Evolutionary conservation across 2,113 vertebrate genomes (phyloP).

Genomic region (Lutjanus erythropterus): DNA sequence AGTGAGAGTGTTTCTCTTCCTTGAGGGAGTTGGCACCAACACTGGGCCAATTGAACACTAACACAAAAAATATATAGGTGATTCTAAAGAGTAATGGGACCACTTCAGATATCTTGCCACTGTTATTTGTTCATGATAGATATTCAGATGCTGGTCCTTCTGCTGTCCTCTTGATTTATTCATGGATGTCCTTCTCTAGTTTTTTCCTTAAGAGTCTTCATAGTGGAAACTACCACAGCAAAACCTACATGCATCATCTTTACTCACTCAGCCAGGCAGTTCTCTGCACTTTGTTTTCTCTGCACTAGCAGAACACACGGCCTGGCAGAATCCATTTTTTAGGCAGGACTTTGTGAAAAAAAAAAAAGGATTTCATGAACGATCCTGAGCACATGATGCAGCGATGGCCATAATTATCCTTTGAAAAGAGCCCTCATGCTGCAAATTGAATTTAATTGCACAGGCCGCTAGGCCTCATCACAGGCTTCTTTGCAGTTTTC

Average conservation of each 20-base stretch:
- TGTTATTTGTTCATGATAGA: conserved; percentile 46
- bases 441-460: conserved; percentile 20
- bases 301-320: not conserved
- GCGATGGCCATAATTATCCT: not conserved
- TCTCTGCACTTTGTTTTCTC: conserved; percentile 16
- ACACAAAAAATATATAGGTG: conserved; percentile 15
- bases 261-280: not conserved
- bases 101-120: conserved; percentile 30
- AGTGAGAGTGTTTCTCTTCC: conserved; percentile 35
- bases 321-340: conserved; percentile 1
- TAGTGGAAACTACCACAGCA: conserved; percentile 20
- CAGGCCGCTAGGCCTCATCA: conserved; percentile 23
- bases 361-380: conserved; percentile 5
- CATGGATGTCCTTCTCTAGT: conserved; percentile 42
- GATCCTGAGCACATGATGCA: not conserved
- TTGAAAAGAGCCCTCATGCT: conserved; percentile 1
- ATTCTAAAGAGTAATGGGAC: conserved; percentile 4
- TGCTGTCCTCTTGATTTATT: conserved; percentile 67
- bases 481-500: conserved; percentile 21
- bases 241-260: conserved; percentile 2
- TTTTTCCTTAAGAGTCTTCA: conserved; percentile 29
- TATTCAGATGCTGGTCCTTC: conserved; percentile 42
- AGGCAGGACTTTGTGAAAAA: not conserved
- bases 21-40: conserved; percentile 19
- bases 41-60: not conserved